Conservation (phyloP, 1,140 invertebrate species). For the Solen grandis region DNA sequence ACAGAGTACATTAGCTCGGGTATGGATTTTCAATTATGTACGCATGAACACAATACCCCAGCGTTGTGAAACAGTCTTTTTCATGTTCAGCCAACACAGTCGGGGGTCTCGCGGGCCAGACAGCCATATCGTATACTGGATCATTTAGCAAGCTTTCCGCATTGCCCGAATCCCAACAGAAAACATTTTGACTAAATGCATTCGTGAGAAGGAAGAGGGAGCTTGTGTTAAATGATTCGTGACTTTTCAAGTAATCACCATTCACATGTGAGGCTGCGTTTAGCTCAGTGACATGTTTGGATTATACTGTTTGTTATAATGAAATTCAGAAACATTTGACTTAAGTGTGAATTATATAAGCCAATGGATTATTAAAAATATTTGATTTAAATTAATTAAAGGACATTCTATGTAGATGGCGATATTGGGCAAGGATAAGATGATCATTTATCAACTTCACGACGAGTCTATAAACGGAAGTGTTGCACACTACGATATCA, state of each 20-base stretch:
- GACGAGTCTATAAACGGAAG: background rate
- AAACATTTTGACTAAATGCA: background rate
- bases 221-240: no score
- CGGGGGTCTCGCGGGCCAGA: background rate
- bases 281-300: background rate
- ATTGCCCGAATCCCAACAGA: background rate
- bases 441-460: background rate
- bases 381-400: no score
- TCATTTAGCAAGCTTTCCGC: background rate
- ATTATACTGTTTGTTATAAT: background rate
- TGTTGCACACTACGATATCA: background rate
- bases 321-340: background rate
- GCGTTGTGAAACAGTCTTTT: background rate
- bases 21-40: background rate
- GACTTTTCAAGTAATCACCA: no score
- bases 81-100: background rate
- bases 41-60: background rate
- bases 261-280: background rate
- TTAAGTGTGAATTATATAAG: background rate
- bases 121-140: background rate
- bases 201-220: background rate
- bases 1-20: background rate
- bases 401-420: no score
- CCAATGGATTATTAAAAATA: background rate
- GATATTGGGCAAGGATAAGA: no score